A percentile compares a stretch with the other conserved stretches of the same genome.
These are phyloP conservation scores for Agrilus planipennis DNA, from an alignment of 1,140 invertebrate genomes.

Conservation along the genomic window DNA sequence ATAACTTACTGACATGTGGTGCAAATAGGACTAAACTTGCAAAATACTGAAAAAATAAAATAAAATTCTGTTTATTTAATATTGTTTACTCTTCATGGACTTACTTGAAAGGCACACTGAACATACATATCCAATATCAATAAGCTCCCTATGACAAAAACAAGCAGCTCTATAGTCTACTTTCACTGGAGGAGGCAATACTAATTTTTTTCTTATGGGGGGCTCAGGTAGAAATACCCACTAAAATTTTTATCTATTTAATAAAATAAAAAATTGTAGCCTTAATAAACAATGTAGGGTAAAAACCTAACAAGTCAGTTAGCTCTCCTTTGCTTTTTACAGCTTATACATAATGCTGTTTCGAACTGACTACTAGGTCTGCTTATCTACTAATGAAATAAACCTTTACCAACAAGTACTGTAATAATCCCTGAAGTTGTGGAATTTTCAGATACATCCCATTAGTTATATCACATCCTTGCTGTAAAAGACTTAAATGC, in stretches of 20 bases:
- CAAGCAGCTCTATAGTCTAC: constrained; percentile 95
- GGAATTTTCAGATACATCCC: constrained; percentile 80
- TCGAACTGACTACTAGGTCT: no score
- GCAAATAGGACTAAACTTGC: constrained; percentile 94
- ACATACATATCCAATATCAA: constrained; percentile 94
- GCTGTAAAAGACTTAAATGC: constrained; percentile 81
- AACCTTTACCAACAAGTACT: constrained; percentile 73
- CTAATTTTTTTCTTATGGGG: constrained; percentile 64
- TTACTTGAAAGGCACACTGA: constrained; percentile 93
- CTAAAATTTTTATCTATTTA: constrained; percentile 36
- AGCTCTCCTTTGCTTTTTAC: no score
- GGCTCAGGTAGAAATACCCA: constrained; percentile 90
- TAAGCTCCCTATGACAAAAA: constrained; percentile 93
- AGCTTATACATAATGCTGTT: no score
- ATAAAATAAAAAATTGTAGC: constrained; percentile 5
- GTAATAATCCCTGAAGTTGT: constrained; percentile 69
- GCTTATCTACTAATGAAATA: no score
- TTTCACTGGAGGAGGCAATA: constrained; percentile 77
- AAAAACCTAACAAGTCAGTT: no score
- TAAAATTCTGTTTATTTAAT: constrained; percentile 17
- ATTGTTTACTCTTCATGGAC: constrained; percentile 23
- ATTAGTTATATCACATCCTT: constrained; percentile 92
- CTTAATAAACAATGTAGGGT: no score
- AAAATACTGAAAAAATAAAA: constrained; percentile 70
- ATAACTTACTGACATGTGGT: constrained; percentile 88